These are phyloP conservation scores for Camponotus fellah DNA, from an alignment of 2,888 invertebrate species.

Conservation along the genomic window DNA sequence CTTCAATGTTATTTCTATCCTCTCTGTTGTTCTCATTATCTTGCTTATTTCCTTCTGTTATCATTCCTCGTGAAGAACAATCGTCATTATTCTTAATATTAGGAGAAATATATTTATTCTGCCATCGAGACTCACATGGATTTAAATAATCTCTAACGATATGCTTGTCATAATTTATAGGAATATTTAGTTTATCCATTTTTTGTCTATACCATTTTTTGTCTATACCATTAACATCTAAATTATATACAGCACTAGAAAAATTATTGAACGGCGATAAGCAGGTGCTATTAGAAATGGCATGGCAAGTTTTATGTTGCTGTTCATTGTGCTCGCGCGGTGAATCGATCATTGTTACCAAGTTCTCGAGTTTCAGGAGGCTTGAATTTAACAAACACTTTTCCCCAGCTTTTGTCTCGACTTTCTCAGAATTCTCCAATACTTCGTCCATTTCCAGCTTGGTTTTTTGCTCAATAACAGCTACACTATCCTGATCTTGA, in stretches of 20 bases:
- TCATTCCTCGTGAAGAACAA: background rate
- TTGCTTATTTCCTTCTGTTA: background rate
- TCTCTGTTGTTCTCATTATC: conserved; percentile 61
- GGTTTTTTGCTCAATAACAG: conserved; percentile 83
- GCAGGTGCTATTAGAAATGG: background rate
- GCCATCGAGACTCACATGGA: background rate
- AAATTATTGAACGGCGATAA: background rate
- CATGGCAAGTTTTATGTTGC: conserved; percentile 22
- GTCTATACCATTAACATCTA: conserved; percentile 9
- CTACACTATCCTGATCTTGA: conserved; percentile 81
- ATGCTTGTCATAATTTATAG: background rate
- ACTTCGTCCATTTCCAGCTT: conserved; percentile 84
- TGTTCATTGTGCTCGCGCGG: conserved; percentile 56
- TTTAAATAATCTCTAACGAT: background rate
- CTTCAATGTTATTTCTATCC: conserved; percentile 6
- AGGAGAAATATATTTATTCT: background rate
- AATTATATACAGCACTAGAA: background rate
- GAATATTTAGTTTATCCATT: background rate
- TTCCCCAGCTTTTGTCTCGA: conserved; percentile 82
- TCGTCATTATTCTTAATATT: background rate
- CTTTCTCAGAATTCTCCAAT: conserved; percentile 84
- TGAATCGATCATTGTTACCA: conserved; percentile 83
- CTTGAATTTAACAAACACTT: conserved; percentile 83
- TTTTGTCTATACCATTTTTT: background rate
- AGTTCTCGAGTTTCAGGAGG: conserved; percentile 81